Evolutionary conservation across 2,113 vertebrate species (phyloP).

Genomic region (Coreoperca whiteheadi): DNA sequence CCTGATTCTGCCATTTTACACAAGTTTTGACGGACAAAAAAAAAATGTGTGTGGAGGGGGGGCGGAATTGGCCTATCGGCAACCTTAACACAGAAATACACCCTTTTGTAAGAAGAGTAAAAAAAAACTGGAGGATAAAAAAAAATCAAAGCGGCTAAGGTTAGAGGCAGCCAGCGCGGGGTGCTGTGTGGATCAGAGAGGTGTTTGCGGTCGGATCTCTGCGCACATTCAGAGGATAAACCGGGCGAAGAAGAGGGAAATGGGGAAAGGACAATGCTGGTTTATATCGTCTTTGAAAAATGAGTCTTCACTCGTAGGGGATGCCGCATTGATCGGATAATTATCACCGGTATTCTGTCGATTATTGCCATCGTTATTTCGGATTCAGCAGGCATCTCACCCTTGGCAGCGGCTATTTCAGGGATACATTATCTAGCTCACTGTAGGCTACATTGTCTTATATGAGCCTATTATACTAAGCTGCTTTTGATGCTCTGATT

Average conservation of each 20-base stretch:
- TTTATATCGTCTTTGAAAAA: constrained; percentile 45
- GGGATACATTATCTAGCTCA: constrained; percentile 46
- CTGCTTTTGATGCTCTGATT: constrained; percentile 27
- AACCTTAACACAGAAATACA: constrained; percentile 67
- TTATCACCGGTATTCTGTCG: constrained; percentile 30
- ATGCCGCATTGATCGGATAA: constrained; percentile 57
- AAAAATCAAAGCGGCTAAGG: constrained; percentile 36
- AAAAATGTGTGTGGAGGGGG: neutral
- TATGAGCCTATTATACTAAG: neutral
- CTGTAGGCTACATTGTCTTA: constrained; percentile 33
- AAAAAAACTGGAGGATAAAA: constrained; percentile 19
- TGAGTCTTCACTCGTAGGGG: constrained; percentile 16
- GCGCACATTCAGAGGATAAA: constrained; percentile 47
- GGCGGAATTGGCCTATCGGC: constrained; percentile 65
- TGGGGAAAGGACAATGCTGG: constrained; percentile 56
- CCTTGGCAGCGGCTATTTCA: constrained; percentile 48
- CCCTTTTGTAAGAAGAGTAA: constrained; percentile 59
- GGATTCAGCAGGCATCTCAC: constrained; percentile 43
- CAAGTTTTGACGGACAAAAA: constrained; percentile 78
- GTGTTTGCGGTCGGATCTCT: constrained; percentile 43
- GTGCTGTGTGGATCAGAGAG: constrained; percentile 54
- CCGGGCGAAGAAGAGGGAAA: constrained; percentile 40
- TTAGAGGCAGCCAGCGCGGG: constrained; percentile 57
- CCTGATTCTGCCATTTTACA: constrained; percentile 89
- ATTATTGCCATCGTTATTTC: constrained; percentile 31